Evolutionary conservation across 2,888 invertebrate genomes (phyloP).

Genomic region (Minunthozetes semirufus): DNA sequence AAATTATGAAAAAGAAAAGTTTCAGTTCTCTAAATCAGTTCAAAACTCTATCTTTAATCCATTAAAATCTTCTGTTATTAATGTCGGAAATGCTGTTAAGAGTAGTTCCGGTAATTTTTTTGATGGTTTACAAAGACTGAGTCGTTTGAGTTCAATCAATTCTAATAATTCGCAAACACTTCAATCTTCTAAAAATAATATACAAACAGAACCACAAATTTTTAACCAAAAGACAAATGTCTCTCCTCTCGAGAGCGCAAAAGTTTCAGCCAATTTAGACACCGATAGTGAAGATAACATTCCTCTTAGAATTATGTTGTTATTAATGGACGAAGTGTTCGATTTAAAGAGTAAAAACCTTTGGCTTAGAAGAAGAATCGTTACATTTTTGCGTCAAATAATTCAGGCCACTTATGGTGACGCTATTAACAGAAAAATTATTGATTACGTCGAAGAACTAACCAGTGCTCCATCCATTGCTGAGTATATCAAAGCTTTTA

Average conservation of each 20-base stretch:
- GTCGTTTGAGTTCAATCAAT: slow-evolving; percentile 12
- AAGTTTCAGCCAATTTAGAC: slow-evolving; percentile 41
- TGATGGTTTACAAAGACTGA: slow-evolving; percentile 57
- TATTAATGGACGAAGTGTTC: slow-evolving; percentile 77
- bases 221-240: not conserved
- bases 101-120: slow-evolving; percentile 83
- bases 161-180: not conserved
- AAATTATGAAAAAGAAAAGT: slow-evolving; percentile 59
- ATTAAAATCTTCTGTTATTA: slow-evolving; percentile 71
- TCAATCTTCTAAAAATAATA: not conserved
- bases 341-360: slow-evolving; percentile 72
- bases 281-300: slow-evolving; percentile 61
- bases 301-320: slow-evolving; percentile 67
- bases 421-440: slow-evolving; percentile 74
- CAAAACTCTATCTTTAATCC: slow-evolving; percentile 61
- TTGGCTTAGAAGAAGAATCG: slow-evolving; percentile 69
- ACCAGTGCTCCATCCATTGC: slow-evolving; percentile 83
- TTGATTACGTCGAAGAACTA: slow-evolving; percentile 75
- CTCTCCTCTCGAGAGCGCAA: slow-evolving; percentile 17
- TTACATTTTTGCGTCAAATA: slow-evolving; percentile 66
- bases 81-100: slow-evolving; percentile 65
- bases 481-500: slow-evolving; percentile 73
- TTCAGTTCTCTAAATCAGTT: slow-evolving; percentile 48
- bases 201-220: not conserved
- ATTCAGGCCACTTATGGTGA: slow-evolving; percentile 73